Evolutionary conservation across 2,113 vertebrate species (phyloP), one percentile per base, ranked within the genome.

Genomic region (Eurystomus gularis): DNA sequence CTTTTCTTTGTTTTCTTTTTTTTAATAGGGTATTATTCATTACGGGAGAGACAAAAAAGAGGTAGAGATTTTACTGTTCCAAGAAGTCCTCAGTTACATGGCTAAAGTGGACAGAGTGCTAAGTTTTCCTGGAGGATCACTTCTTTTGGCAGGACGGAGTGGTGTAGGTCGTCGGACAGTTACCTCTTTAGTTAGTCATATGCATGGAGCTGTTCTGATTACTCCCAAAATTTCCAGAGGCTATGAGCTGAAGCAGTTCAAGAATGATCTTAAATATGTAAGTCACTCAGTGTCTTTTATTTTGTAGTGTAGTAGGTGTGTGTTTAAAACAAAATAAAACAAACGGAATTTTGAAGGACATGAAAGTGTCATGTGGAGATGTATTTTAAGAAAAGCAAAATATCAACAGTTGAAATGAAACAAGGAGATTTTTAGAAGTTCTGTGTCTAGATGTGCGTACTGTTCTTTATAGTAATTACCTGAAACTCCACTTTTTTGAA

Each of bases 201-300:
- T 99, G 99, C 99, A 99, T 4, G 98, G 98, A 68, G 98, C 98
- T 55, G 87, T 98, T 17, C 87, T 99, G 62, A 98, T 99, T 97
- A 99, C 99, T 4, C 99, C 99, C 17, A 99, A 98, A 95, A 98
- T 99, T 94, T 99, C 99, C 88, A 98, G 99, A 89, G 98, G 98
- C n/a, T 99, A 99, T 89, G 96, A 98, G 24, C 96, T 99, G 37
- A 99, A 99, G 93, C 98, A 99, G 51, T 99, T 99, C 98, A 99
- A 97, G 97, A 99, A 96, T 86, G 99, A 99, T 96, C 98, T 99
- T 33, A 99, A 99, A 97, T 95, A 97, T 61, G 99, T 99, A 97
- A 97, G 98, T 97, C 18, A 17, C 55, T 88, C 19, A 16, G 1
- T 75, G 5, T 73, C 4, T 66, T 89, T 60, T 70, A 11, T 68